Percentiles rank a stretch among this genome's conserved stretches.
Evolutionary conservation across 2,113 vertebrate species (phyloP).

Genomic region (Galemys pyrenaicus): DNA sequence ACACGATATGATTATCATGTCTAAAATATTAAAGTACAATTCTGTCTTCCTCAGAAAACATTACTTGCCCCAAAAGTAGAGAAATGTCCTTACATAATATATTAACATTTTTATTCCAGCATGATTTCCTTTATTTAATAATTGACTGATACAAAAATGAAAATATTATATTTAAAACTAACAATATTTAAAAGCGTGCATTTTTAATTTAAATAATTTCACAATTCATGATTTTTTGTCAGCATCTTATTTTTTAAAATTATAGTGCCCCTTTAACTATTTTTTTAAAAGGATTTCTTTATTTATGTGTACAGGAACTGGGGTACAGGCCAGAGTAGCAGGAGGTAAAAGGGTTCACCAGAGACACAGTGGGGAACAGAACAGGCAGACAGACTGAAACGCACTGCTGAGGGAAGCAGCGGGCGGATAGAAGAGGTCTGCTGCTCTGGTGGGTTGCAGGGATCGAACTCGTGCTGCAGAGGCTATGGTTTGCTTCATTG

Average conservation of each 20-base stretch:
- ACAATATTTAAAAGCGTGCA: not conserved
- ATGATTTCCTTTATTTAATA: not conserved
- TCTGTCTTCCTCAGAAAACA: not conserved
- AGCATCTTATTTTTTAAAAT: not conserved
- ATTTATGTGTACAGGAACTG: too few relatives aligned
- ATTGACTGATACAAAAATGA: not conserved
- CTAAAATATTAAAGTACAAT: not conserved
- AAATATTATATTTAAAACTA: not conserved
- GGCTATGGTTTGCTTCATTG: too few relatives aligned
- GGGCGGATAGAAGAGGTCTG: too few relatives aligned
- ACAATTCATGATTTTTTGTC: not conserved
- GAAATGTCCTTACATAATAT: not conserved
- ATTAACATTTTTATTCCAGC: not conserved
- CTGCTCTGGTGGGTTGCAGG: too few relatives aligned
- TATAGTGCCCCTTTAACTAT: not conserved
- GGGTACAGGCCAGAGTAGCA: too few relatives aligned
- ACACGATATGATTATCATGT: fast-evolving
- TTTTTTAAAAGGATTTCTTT: too few relatives aligned
- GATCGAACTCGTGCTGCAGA: too few relatives aligned
- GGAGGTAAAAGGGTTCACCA: too few relatives aligned
- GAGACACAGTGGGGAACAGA: too few relatives aligned
- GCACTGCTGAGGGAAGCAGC: too few relatives aligned
- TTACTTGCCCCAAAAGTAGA: not conserved
- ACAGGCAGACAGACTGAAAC: too few relatives aligned
- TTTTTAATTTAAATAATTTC: not conserved